Conservation (phyloP, 2,888 invertebrate species). For the Acanthosepion pharaonis region DNA sequence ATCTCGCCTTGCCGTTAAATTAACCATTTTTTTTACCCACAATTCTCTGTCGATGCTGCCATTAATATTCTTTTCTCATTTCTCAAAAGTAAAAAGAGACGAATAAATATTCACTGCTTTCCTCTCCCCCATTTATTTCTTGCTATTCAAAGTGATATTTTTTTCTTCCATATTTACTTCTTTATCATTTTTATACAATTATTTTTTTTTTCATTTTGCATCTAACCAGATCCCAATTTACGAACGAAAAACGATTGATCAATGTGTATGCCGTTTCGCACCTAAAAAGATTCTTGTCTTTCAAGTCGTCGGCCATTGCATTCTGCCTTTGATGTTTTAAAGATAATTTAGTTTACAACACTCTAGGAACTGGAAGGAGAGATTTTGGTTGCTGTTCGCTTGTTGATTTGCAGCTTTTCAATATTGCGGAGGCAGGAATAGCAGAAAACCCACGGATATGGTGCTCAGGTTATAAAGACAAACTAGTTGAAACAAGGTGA, state of each 20-base stretch:
- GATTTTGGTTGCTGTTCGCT: background rate
- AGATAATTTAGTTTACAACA: slow-evolving; percentile 1
- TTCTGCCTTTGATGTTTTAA: background rate
- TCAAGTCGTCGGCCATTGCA: background rate
- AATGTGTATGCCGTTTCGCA: background rate
- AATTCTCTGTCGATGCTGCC: background rate
- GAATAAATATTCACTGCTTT: background rate
- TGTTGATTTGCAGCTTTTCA: background rate
- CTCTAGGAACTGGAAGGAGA: background rate
- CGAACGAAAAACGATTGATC: background rate
- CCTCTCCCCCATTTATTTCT: background rate
- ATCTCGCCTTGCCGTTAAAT: background rate
- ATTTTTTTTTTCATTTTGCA: too few relatives aligned
- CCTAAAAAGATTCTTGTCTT: background rate
- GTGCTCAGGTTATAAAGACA: background rate
- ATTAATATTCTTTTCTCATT: background rate
- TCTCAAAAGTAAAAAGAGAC: background rate
- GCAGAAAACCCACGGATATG: background rate
- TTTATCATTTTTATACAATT: too few relatives aligned
- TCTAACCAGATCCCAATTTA: background rate
- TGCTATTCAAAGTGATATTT: background rate
- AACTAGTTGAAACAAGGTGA: background rate
- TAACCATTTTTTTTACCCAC: background rate
- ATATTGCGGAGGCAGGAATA: background rate
- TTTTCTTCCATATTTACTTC: background rate